These are phyloP conservation scores for Mycalesis mineus DNA, from an alignment of 2,888 invertebrate species.

Conservation along the genomic window DNA sequence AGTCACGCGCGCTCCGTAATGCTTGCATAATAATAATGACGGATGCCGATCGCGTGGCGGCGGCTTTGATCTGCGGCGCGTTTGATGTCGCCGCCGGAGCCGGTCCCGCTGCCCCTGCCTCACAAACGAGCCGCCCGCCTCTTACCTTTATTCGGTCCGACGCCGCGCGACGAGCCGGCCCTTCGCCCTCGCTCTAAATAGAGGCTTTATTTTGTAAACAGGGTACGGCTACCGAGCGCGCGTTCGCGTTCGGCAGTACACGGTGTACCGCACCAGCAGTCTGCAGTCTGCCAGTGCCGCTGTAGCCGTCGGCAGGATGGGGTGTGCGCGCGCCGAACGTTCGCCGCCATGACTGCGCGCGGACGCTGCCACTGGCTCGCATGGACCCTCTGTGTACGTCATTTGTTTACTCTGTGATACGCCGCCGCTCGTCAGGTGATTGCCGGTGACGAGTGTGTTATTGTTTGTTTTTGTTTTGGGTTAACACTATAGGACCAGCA, in stretches of 20 bases:
- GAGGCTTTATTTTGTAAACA: conserved; percentile 76
- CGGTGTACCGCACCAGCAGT: conserved; percentile 23
- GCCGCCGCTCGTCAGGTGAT: conserved; percentile 5
- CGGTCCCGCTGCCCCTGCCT: conserved; percentile 72
- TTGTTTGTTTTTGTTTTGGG: conserved; percentile 9
- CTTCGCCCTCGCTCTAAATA: conserved; percentile 75
- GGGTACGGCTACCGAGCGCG: conserved; percentile 65
- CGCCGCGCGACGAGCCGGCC: conserved; percentile 68
- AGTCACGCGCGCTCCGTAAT: conserved; percentile 78
- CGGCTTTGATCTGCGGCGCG: conserved; percentile 73
- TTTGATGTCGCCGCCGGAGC: conserved; percentile 76
- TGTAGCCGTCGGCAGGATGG: conserved; percentile 62
- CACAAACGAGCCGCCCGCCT: conserved; percentile 72
- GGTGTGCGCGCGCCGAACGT: conserved; percentile 49
- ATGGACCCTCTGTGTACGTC: conserved; percentile 69
- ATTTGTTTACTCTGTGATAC: conserved; percentile 33
- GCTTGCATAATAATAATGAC: conserved; percentile 79
- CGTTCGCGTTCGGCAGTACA: conserved; percentile 34
- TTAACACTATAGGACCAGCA: no score
- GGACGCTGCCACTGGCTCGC: conserved; percentile 46
- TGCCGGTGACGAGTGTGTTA: conserved; percentile 8
- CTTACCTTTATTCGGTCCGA: conserved; percentile 75
- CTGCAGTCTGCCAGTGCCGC: conserved; percentile 42
- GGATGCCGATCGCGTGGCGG: conserved; percentile 79
- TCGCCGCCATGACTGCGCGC: conserved; percentile 42